phyloP scores from a whole-genome alignment of 2,797 vertebrate species.

The Acrocephalus scirpaceus region DNA sequence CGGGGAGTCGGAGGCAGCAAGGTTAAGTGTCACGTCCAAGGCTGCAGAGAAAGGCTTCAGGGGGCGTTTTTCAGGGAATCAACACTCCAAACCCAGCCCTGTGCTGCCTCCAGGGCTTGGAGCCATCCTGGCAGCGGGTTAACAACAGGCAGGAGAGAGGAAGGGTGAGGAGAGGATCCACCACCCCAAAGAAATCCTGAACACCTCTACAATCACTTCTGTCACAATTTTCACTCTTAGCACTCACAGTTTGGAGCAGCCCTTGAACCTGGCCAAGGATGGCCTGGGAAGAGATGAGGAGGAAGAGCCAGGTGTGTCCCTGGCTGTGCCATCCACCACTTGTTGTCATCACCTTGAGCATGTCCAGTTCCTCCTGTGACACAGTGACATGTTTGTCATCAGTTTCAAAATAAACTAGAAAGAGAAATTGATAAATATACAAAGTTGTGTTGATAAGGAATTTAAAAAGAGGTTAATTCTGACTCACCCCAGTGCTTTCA shows the following conservation, averaged over 20 bases:
- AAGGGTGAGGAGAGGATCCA: not conserved
- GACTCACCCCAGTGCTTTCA: rapidly evolving
- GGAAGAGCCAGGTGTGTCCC: not conserved
- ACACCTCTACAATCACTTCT: not conserved
- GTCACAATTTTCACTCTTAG: not conserved
- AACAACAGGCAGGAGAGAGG: not conserved
- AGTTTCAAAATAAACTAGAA: not conserved
- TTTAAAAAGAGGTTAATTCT: not conserved
- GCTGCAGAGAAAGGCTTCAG: not conserved
- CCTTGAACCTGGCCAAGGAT: not conserved
- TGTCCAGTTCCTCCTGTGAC: not conserved
- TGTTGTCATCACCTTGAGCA: too few relatives aligned
- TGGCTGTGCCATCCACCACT: not conserved
- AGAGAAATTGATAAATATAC: not conserved
- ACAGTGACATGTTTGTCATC: rapidly evolving
- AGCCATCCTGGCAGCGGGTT: not conserved
- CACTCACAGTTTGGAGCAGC: not conserved
- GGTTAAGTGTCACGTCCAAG: constrained; percentile 56
- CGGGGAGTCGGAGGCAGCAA: constrained; percentile 23
- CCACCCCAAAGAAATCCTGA: not conserved
- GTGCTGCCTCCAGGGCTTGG: not conserved
- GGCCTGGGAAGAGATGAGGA: not conserved
- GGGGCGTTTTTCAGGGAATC: not conserved
- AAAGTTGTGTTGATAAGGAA: not conserved
- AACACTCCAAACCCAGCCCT: not conserved